Evolutionary conservation across 2,888 invertebrate genomes (phyloP), one percentile per base, ranked within the genome.

Genomic region (Lithophane semibrunnea): DNA sequence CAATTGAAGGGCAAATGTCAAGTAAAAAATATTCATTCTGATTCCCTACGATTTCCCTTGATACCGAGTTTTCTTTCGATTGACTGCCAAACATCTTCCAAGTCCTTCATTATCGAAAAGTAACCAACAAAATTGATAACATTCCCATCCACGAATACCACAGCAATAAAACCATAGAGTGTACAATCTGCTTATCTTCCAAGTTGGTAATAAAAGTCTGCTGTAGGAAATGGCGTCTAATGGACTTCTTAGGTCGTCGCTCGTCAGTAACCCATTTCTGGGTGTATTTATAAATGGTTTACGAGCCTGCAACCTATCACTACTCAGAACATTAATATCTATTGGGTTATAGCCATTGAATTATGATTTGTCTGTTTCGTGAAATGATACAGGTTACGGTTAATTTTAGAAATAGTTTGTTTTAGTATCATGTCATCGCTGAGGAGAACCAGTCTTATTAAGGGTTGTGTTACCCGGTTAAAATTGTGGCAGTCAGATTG

Each of bases 241-340:
- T 89, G 86, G 88, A 88, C 60, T 75, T 76, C 84, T 85, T 75
- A 73, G 88, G 86, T 88, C 89, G 79, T 66, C 67, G 89, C 16
- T 81, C 86, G 79, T 72, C 77, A 79, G 75, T 88, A 88, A 88
- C 89, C 89, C 79, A 88, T 89, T 88, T 88, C 84, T 83, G 75
- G 76, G 24, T 79, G 76, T 87, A 87, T 89, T 87, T 87, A 89
- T 87, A 87, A 87, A 88, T 88, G 70, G 67, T 87, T 88, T 87
- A 87, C 83, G 83, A 80, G 75, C 82, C 85, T 88, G 79, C 52
- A 77, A 76, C 52, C 89, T 61, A 79, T 87, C 82, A 75, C 64
- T 85, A 66, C 65, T 75, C 29, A 54, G 67, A 66, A 70, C 65
- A 81, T 85, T 74, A 74, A 80, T 86, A 73, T 69, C 65, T 86